Base-by-base conservation (phyloP, 1,140 invertebrate species). In the Daktulosphaira vitifoliae region DNA sequence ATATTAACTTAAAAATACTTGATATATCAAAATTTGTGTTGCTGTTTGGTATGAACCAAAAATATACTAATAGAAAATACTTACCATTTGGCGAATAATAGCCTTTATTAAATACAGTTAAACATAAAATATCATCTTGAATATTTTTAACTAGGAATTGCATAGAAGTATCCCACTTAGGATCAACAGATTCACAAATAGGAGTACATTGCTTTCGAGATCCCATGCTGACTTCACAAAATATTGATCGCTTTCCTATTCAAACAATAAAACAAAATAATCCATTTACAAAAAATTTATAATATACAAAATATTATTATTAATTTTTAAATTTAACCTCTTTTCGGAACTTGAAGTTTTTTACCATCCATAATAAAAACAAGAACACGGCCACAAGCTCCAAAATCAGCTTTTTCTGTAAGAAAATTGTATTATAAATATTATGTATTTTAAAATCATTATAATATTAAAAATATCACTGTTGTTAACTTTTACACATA, bases 121-220 rank as follows among this genome's bases (percentile, higher is more conserved):
- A 81, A 69, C 84, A 86, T 7, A 91, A 77, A 13, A 86, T 82
- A 73, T 90, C 88, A 72, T 87, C 81, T 9, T 82, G 71, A 3
- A 89, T 71, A 73, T 88, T 83, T 71, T 84, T 83, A 18, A 90
- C 80, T 67, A 84, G 81, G 74, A 91, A 90, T 75, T 90, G 87
- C 87, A 90, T 90, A n/a, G 84, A 84, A 15, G 81, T 78, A 74
- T 90, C 87, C 88, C 88, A 91, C 65, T 85, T 77, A 16, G 86
- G 84, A 74, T 83, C 84, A 51, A 80, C 73, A 38, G 44, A 76
- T 18, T 71, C 80, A 23, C 77, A 81, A 25, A 87, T 80, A 67
- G 80, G 78, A 0, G 88, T 91, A 70, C 81, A 78, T 69, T 88
- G 83, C 72, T 86, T 83, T 75, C 88, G 86, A 9, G 82, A 82